Conservation (phyloP, 2,797 vertebrate species). For the Micropoecilia bifurca region DNA sequence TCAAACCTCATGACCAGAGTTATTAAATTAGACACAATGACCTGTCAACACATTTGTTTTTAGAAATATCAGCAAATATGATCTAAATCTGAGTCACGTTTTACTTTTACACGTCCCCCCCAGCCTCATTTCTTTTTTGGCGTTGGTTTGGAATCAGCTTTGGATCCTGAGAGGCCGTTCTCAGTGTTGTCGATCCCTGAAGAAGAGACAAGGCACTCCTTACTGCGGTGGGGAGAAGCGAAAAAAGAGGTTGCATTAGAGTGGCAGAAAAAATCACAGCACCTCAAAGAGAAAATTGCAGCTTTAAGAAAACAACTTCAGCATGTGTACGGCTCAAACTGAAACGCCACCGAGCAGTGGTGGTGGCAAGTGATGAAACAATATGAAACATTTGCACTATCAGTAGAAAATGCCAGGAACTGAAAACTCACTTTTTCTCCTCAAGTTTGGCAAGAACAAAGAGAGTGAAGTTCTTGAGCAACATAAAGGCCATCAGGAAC, state of each 20-base stretch:
- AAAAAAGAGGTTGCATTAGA: conserved; percentile 30
- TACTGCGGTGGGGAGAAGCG: conserved; percentile 76
- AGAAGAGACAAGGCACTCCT: conserved; percentile 95
- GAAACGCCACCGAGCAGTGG: conserved; percentile 5
- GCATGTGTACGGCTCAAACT: conserved; percentile 6
- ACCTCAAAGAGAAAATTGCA: conserved; percentile 8
- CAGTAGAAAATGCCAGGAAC: background rate
- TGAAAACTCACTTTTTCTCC: conserved; percentile 92
- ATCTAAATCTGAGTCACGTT: conserved; percentile 53
- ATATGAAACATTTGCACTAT: conserved; percentile 11
- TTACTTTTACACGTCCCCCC: conserved; percentile 55
- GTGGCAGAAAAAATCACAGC: background rate
- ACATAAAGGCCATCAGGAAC: conserved; percentile 88
- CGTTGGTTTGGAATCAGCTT: conserved; percentile 89
- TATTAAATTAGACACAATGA: conserved; percentile 44
- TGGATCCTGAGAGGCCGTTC: conserved; percentile 93
- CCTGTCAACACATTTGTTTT: conserved; percentile 58
- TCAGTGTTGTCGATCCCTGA: conserved; percentile 97
- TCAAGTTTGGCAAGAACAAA: conserved; percentile 89
- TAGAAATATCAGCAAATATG: conserved; percentile 68
- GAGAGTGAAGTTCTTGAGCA: conserved; percentile 91
- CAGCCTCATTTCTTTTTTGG: conserved; percentile 88
- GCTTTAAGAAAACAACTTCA: conserved; percentile 15
- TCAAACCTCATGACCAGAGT: conserved; percentile 54
- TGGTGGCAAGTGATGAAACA: conserved; percentile 27